phyloP scores from a whole-genome alignment of 1,140 invertebrate species.

The Ephestia elutella region DNA sequence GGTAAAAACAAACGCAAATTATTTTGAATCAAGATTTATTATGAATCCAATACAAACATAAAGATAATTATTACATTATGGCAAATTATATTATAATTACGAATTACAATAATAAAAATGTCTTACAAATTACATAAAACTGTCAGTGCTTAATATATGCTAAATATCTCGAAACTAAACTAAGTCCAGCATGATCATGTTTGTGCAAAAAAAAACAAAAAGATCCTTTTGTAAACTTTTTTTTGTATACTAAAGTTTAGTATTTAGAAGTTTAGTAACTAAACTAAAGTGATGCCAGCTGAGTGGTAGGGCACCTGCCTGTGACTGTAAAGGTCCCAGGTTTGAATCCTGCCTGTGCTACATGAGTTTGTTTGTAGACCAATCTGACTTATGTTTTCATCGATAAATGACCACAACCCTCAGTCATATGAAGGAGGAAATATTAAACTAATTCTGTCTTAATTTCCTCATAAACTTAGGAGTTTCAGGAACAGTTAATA shows the following conservation, averaged over 20 bases:
- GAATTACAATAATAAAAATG: not conserved
- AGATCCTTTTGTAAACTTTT: not conserved
- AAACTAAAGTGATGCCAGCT: too few species aligned
- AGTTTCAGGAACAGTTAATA: constrained; percentile 56
- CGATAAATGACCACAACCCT: too few species aligned
- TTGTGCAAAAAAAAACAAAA: not conserved
- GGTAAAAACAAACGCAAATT: not conserved
- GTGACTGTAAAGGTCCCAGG: too few species aligned
- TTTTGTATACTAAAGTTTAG: too few species aligned
- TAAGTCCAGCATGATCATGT: not conserved
- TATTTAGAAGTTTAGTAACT: too few species aligned
- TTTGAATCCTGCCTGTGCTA: too few species aligned
- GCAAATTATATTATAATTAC: not conserved
- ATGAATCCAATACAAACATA: not conserved
- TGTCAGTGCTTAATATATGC: not conserved
- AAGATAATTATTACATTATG: not conserved
- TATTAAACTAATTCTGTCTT: constrained; percentile 30
- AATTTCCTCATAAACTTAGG: constrained; percentile 59
- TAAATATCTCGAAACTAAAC: not conserved
- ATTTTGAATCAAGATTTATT: not conserved
- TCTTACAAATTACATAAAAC: not conserved
- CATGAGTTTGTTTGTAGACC: too few species aligned
- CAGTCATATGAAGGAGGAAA: too few species aligned
- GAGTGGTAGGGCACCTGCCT: too few species aligned
- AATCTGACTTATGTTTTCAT: too few species aligned